Base-by-base conservation (phyloP, 2,888 invertebrate species). In the Sarcophaga carnaria region DNA sequence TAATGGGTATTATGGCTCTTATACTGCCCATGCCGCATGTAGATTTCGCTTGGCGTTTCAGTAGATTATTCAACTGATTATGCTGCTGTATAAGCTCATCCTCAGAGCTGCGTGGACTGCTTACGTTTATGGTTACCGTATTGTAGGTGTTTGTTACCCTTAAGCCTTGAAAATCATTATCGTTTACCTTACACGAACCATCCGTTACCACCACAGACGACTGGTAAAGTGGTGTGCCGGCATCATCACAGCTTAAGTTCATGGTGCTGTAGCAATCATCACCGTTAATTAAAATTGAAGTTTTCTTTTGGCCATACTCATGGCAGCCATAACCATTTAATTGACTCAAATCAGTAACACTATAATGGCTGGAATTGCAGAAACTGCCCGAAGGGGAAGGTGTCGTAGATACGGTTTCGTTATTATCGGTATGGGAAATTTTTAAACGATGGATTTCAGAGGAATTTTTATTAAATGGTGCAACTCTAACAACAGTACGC, bases 221-320 rank as follows among this genome's bases (percentile, higher is more conserved):
- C 89, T 96, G 95, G 92, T 96, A 96, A 89, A 96, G 94, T 17
- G 96, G 96, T 80, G 95, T 95, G 12, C 90, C 89, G 3, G 91
- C 89, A 90, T 96, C 95, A 90, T 95, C 95, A 77, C 88, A 88
- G 89, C 94, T 95, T 2, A 96, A 95, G 92, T 96, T 96, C 93
- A 96, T 96, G 22, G 96, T 96, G 70, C 96, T 96, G 91, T 96
- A 97, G 93, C 95, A 97, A 94, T 95, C 96, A 92, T 95, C 96
- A 77, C 95, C 96, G 91, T 94, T 96, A 90, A 96, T 96, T 94
- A 96, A 94, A 90, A 96, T 96, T 17, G 96, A 96, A 22, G 96
- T 95, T 92, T 94, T 96, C 94, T 95, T 95, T 89, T 95, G 94
- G 17, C 88, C 86, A 69, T 82, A 85, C 22, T 90, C 89, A 66